Evolutionary conservation across 2,888 invertebrate species (phyloP).

Genomic region (Orchestes rusci): DNA sequence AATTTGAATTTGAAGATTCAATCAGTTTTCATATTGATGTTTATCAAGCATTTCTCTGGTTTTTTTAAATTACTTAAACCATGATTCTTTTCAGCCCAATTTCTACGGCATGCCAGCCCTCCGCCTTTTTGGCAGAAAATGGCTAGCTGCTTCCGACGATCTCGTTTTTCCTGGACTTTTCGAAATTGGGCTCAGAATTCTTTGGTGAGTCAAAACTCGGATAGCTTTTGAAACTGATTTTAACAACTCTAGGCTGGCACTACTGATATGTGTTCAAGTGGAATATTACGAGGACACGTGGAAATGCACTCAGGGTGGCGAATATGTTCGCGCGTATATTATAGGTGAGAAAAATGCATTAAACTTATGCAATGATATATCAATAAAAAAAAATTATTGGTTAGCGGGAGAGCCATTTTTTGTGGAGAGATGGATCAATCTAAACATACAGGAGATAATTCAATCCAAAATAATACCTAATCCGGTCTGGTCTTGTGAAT

Average conservation of each 20-base stretch:
- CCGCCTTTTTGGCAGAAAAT: slow-evolving; percentile 78
- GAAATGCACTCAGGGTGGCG: slow-evolving; percentile 63
- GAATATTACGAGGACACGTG: slow-evolving; percentile 53
- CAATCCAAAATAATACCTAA: too few species aligned
- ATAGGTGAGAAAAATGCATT: slow-evolving; percentile 17
- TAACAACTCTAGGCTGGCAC: slow-evolving; percentile 33
- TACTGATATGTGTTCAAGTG: slow-evolving; percentile 37
- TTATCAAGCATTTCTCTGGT: too few species aligned
- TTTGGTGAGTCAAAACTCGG: slow-evolving; percentile 51
- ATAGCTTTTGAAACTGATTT: background rate
- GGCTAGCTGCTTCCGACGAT: slow-evolving; percentile 88
- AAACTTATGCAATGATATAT: too few species aligned
- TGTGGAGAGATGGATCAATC: too few species aligned
- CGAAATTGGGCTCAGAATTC: slow-evolving; percentile 63
- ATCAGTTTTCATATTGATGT: too few species aligned
- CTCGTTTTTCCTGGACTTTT: slow-evolving; percentile 82
- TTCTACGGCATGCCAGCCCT: slow-evolving; percentile 82
- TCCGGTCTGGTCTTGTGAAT: too few species aligned
- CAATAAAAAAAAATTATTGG: too few species aligned
- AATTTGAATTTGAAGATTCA: too few species aligned
- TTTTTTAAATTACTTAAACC: too few species aligned
- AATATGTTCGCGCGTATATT: slow-evolving; percentile 47
- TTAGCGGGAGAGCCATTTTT: too few species aligned
- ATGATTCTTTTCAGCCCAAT: too few species aligned
- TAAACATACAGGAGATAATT: too few species aligned